Conservation (phyloP, 53 echinoderm and acorn worm species). For the Paracentrotus lividus region DNA sequence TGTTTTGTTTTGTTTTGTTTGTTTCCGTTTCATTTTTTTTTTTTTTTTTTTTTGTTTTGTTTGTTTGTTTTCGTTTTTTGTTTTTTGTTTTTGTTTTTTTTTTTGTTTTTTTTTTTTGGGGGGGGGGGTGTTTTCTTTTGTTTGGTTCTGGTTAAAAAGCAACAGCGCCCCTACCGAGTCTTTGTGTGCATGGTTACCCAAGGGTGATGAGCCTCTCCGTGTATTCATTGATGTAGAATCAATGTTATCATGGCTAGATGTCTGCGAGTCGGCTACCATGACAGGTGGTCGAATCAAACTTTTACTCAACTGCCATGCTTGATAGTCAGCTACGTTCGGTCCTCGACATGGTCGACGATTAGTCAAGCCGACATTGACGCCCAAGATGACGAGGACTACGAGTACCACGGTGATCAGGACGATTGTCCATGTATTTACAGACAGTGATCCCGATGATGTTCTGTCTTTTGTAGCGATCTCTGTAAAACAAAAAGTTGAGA, state of each 20-base stretch:
- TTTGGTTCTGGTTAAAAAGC: no score
- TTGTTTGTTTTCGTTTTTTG: no score
- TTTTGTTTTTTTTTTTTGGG: no score
- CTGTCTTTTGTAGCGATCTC: background rate
- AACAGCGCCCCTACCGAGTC: no score
- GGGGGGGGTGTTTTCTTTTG: no score
- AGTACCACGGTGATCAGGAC: background rate
- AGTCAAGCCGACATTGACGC: background rate
- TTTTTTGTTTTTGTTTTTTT: no score
- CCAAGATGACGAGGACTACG: conserved; percentile 7
- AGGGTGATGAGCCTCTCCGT: background rate
- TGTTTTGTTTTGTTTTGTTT: no score
- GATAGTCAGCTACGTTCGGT: conserved; percentile 3
- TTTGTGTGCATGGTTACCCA: background rate
- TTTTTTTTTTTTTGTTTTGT: no score
- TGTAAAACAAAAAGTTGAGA: background rate
- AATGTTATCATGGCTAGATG: background rate
- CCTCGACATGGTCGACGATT: conserved; percentile 20
- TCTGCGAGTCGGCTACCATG: background rate
- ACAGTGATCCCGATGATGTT: background rate
- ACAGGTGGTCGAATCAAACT: background rate
- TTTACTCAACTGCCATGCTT: background rate
- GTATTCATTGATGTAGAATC: background rate
- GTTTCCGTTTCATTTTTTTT: no score
- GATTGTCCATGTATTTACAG: background rate